A percentile compares a stretch with the other conserved stretches of the same genome.
phyloP scores from a whole-genome alignment of 2,113 vertebrate genomes.

The Hippocampus abdominalis region DNA sequence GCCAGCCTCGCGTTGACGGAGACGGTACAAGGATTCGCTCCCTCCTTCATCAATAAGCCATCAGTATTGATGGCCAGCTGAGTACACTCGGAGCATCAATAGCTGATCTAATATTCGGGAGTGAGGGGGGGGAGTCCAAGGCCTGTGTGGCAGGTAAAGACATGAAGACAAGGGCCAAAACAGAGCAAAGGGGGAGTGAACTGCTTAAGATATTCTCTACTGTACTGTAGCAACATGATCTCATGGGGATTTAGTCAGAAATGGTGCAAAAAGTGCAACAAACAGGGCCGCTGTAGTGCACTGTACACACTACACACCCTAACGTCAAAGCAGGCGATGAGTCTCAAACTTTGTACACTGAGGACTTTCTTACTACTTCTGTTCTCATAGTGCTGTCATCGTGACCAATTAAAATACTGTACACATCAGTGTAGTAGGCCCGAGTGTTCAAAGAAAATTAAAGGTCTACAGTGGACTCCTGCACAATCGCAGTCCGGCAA shows the following conservation, averaged over 20 bases:
- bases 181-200: background rate
- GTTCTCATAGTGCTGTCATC: too few species aligned
- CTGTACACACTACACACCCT: background rate
- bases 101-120: slow-evolving; percentile 59
- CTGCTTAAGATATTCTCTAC: background rate
- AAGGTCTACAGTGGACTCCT: too few species aligned
- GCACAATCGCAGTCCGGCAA: too few species aligned
- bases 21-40: slow-evolving; percentile 48
- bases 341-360: background rate
- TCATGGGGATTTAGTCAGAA: background rate
- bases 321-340: background rate
- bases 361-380: too few species aligned
- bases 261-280: background rate
- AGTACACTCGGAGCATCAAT: slow-evolving; percentile 52
- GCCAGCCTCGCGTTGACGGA: slow-evolving; percentile 32
- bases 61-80: slow-evolving; percentile 58
- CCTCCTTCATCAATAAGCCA: slow-evolving; percentile 69
- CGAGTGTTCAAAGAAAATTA: too few species aligned
- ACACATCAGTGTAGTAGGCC: too few species aligned
- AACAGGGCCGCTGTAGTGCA: background rate
- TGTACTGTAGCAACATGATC: background rate
- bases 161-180: slow-evolving; percentile 36
- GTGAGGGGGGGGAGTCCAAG: slow-evolving; percentile 30
- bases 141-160: slow-evolving; percentile 22
- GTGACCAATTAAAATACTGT: too few species aligned